Base-by-base conservation (phyloP, 2,888 invertebrate genomes). In the Cerastoderma edule region DNA sequence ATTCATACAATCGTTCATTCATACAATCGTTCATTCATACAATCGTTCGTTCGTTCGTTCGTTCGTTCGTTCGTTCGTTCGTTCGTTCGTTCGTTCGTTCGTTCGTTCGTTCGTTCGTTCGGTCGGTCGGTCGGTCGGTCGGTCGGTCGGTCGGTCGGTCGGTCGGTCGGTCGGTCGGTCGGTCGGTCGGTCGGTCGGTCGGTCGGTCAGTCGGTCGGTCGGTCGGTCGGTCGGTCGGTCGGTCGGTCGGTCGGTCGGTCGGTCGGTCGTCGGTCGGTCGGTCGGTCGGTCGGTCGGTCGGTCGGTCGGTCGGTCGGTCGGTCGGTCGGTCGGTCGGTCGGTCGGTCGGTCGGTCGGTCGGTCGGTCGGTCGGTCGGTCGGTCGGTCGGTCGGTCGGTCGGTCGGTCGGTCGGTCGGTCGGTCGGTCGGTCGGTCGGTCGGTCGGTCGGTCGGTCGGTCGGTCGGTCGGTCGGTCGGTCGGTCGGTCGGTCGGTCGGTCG, bases 221-320 rank as follows among this genome's bases (percentile, higher is more conserved):
- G 16, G 16, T 39, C 39, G 39, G n/a, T n/a, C 39, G 39, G 39
- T 39, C 39, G 39, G 39, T 39, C 39, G 39, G 39, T 39, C 39
- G 39, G 39, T 39, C 39, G 39, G 39, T 39, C 39, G 39, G 39
- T 39, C 39, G 39, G 39, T 39, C 39, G 39, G 39, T 39, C 39
- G 39, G 39, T 39, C 39, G 39, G 39, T 39, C 39, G 39, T 39
- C 39, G 39, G 39, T 39, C 39, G 39, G 39, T 39, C 39, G 39
- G 39, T 39, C 39, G 39, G 39, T 39, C 39, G 39, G 39, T 39
- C 39, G 39, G 39, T 39, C 39, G 10, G n/a, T n/a, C n/a, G n/a
- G n/a, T n/a, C n/a, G n/a, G n/a, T 39, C 39, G 16, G 39, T 39
- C 39, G 16, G 39, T 39, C 39, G 16, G 39, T 39, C 39, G 16